A percentile compares a stretch with the other conserved stretches of the same genome.
Conservation (phyloP, 2,797 vertebrate genomes). For the Gadopsis marmoratus region DNA sequence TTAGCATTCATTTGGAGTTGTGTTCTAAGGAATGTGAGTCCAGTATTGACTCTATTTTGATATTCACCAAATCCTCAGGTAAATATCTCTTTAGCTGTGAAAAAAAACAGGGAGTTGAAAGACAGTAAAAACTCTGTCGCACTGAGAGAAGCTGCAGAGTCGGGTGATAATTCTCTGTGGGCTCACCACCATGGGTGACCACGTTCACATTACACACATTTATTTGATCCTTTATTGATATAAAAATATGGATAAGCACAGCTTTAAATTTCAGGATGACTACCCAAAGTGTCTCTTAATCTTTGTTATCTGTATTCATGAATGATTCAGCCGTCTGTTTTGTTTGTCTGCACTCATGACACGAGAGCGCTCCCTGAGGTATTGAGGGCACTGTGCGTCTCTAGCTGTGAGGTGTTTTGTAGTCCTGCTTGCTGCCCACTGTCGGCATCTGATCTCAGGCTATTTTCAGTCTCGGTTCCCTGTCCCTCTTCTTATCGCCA, state of each 20-base stretch:
- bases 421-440: conserved; percentile 29
- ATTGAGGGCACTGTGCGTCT: conserved; percentile 9
- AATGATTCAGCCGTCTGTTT: conserved; percentile 25
- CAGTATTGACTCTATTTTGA: background rate
- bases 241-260: background rate
- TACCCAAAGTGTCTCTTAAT: too few relatives aligned
- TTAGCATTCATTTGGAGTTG: background rate
- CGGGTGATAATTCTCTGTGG: background rate
- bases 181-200: background rate
- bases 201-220: background rate
- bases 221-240: background rate
- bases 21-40: background rate
- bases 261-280: conserved; percentile 1
- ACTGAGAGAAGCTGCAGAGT: background rate
- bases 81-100: background rate
- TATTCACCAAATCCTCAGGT: background rate
- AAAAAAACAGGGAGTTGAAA: conserved; percentile 3
- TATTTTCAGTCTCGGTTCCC: conserved; percentile 55
- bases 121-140: background rate
- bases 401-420: conserved; percentile 55
- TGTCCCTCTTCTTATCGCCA: conserved; percentile 70
- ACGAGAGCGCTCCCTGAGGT: conserved; percentile 44
- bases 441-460: conserved; percentile 36
- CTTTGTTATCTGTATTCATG: background rate
- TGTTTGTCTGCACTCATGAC: conserved; percentile 37